Evolutionary conservation across 2,888 invertebrate genomes (phyloP), one percentile per base, ranked within the genome.

Genomic region (Podotricha telesiphe): DNA sequence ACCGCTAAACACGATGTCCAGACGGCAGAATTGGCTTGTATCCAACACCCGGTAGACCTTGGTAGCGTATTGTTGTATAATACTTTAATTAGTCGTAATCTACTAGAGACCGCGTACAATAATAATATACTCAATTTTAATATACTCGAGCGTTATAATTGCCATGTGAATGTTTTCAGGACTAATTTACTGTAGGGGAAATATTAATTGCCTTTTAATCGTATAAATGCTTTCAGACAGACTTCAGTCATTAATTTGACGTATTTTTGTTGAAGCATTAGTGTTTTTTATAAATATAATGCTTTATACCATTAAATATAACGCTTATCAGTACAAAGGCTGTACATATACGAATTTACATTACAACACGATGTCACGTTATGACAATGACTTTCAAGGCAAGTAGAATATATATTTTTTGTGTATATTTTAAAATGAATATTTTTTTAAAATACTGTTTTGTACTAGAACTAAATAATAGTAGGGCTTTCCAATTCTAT

Each of bases 1-100:
- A 82, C 81, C 83, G 80, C 80, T 79, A 79, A 80, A 76, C 77
- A 69, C 69, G 74, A 78, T 82, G 79, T 82, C 84, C 85, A 86
- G 82, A 81, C 82, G 76, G 79, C 74, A 75, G 78, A 79, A 74
- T 83, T 89, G 89, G 88, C 88, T 56, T 20, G 1, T 6, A 11
- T 81, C 87, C 89, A 87, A 80, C 77, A 76, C 78, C 72, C 80
- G 79, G 77, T 75, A 80, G 84, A 84, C 87, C 88, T 87, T 87
- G 88, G 79, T 78, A 75, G 78, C 75, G 79, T 74, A 79, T 81
- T 81, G 72, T 77, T 76, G 76, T 74, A 71, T 74, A 74, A 73
- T 71, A 71, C 62, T 77, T 78, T 76, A 78, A 77, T 78, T 76
- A 73, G 59, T 73, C 58, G 68, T 75, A 75, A 76, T 74, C 67